Evolutionary conservation across 2,888 invertebrate genomes (phyloP).

Genomic region (Cremastinae sp.): DNA sequence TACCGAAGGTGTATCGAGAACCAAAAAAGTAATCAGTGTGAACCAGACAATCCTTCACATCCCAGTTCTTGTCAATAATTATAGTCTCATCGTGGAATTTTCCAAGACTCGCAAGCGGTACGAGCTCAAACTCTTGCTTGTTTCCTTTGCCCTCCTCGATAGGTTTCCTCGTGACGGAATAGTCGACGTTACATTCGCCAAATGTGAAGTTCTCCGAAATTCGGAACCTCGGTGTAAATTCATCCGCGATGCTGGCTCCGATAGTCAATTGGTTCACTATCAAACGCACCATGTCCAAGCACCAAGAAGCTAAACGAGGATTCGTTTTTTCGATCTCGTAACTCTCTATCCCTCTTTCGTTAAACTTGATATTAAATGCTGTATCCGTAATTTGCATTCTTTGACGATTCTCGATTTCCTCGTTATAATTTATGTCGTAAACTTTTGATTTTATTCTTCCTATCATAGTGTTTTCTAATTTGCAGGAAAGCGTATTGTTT

Average conservation of each 20-base stretch:
- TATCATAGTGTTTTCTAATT: constrained; percentile 61
- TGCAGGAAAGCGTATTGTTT: constrained; percentile 62
- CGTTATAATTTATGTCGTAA: constrained; percentile 51
- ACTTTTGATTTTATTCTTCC: constrained; percentile 53
- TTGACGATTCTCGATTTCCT: constrained; percentile 54
- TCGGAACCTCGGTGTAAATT: constrained; percentile 45
- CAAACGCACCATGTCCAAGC: constrained; percentile 65
- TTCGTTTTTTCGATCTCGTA: constrained; percentile 62
- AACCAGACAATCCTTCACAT: constrained; percentile 61
- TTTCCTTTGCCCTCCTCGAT: constrained; percentile 3
- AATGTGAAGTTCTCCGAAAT: constrained; percentile 65
- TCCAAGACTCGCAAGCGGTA: constrained; percentile 60
- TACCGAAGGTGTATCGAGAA: constrained; percentile 62
- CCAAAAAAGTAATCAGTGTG: constrained; percentile 63
- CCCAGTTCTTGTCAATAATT: constrained; percentile 60
- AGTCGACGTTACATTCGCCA: constrained; percentile 66
- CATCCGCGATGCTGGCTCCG: constrained; percentile 61
- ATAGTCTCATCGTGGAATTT: constrained; percentile 60
- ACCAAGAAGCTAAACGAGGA: constrained; percentile 51
- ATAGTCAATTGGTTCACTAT: constrained; percentile 67
- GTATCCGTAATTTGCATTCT: constrained; percentile 55
- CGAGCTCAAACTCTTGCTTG: constrained; percentile 37
- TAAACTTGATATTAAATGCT: constrained; percentile 65
- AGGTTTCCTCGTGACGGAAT: constrained; percentile 54
- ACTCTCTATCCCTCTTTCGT: constrained; percentile 62